Percentiles rank a stretch among this genome's conserved stretches.
These are phyloP conservation scores for Larimichthys crocea DNA, from an alignment of 2,113 vertebrate genomes.

Conservation along the genomic window DNA sequence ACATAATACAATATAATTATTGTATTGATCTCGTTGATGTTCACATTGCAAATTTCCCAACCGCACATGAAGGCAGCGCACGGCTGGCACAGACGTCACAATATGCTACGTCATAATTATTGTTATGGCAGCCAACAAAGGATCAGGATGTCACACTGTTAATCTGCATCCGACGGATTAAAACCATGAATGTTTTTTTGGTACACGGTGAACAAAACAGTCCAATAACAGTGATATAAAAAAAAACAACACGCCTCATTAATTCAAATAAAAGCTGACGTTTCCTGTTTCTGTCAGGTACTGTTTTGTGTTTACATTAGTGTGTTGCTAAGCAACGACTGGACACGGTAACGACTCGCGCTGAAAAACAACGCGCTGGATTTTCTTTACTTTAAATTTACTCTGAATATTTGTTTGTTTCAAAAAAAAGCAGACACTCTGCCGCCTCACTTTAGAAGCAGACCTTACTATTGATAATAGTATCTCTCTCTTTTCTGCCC, in stretches of 20 bases:
- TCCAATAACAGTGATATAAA: background rate
- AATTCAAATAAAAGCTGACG: background rate
- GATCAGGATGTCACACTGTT: constrained; percentile 37
- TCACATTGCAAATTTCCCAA: background rate
- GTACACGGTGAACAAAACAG: constrained; percentile 5
- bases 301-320: constrained; percentile 56
- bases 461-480: background rate
- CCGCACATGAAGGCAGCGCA: constrained; percentile 43
- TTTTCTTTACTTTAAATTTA: too few species aligned
- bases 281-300: background rate
- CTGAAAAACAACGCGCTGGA: constrained; percentile 19
- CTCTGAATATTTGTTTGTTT: background rate
- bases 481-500: background rate
- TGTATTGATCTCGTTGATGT: background rate
- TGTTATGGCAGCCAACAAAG: constrained; percentile 71
- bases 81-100: constrained; percentile 51
- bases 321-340: constrained; percentile 80
- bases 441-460: background rate
- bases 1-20: too few species aligned
- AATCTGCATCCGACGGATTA: constrained; percentile 43
- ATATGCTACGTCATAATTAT: constrained; percentile 64
- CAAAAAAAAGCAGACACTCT: background rate
- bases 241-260: too few species aligned
- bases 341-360: constrained; percentile 28
- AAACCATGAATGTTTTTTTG: constrained; percentile 7